phyloP scores from a whole-genome alignment of 1,140 invertebrate genomes.

The Plutomurus gul region DNA sequence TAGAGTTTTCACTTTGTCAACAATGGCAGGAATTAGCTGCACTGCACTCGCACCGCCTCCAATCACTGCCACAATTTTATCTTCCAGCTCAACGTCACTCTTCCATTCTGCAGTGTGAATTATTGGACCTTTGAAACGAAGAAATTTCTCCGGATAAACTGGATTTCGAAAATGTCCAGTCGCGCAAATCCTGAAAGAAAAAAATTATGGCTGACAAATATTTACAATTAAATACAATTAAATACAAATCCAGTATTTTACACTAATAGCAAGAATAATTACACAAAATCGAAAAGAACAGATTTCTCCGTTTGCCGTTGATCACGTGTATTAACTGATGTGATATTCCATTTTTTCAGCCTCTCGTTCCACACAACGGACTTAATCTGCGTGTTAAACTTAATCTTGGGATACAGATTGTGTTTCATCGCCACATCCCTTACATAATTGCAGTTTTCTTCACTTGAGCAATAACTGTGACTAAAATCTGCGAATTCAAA shows the following conservation, averaged over 20 bases:
- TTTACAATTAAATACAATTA: neutral
- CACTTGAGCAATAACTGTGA: slow-evolving; percentile 16
- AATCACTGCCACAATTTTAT: slow-evolving; percentile 45
- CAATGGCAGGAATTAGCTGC: slow-evolving; percentile 47
- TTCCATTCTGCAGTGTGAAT: slow-evolving; percentile 48
- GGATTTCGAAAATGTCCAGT: slow-evolving; percentile 5
- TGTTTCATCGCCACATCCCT: slow-evolving; percentile 32
- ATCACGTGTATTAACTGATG: neutral
- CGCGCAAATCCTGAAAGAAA: neutral
- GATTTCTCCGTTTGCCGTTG: neutral
- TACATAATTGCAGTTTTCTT: slow-evolving; percentile 41
- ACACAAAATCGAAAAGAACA: neutral
- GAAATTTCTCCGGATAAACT: slow-evolving; percentile 38
- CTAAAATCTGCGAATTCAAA: slow-evolving; percentile 33
- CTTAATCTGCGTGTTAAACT: slow-evolving; percentile 38
- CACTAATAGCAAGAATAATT: neutral
- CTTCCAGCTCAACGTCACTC: neutral
- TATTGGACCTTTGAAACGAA: slow-evolving; percentile 28
- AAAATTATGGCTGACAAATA: neutral
- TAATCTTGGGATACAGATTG: slow-evolving; percentile 27
- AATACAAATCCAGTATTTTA: too few relatives aligned
- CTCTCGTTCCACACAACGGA: slow-evolving; percentile 27
- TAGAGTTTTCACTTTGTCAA: slow-evolving; percentile 37
- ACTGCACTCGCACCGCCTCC: slow-evolving; percentile 43
- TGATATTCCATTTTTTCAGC: slow-evolving; percentile 16